Evolutionary conservation across 1,140 invertebrate genomes (phyloP).

Genomic region (Sinonovacula constricta): DNA sequence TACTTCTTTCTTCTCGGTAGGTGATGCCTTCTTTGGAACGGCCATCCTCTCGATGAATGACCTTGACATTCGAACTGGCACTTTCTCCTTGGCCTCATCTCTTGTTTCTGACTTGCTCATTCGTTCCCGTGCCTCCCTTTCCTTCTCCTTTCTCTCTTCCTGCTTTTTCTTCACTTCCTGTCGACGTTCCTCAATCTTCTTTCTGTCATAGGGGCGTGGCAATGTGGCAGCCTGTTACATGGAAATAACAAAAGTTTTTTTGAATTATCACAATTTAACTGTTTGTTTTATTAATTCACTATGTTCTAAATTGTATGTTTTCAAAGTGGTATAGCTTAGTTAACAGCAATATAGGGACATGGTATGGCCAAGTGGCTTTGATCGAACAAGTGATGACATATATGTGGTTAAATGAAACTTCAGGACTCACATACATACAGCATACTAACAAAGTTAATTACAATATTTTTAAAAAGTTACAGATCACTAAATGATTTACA

Average conservation of each 20-base stretch:
- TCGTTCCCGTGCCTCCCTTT: slow-evolving; percentile 38
- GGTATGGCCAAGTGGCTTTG: no score
- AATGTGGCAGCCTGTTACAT: slow-evolving; percentile 48
- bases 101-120: slow-evolving; percentile 40
- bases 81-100: slow-evolving; percentile 35
- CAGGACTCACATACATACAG: slow-evolving; percentile 1
- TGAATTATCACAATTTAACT: no score
- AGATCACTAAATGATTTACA: no score
- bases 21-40: slow-evolving; percentile 28
- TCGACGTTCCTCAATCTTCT: slow-evolving; percentile 49
- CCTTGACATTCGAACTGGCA: slow-evolving; percentile 29
- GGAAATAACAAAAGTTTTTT: no score
- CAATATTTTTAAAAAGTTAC: no score
- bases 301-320: no score
- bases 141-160: slow-evolving; percentile 61
- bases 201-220: slow-evolving; percentile 43
- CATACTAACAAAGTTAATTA: not conserved
- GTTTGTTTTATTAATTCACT: no score
- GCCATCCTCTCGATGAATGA: slow-evolving; percentile 46
- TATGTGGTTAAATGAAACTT: no score
- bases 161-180: slow-evolving; percentile 56
- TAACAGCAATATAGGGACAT: no score
- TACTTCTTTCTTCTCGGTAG: slow-evolving; percentile 31
- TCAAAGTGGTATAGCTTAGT: no score
- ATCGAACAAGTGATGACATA: no score